phyloP scores from a whole-genome alignment of 2,113 vertebrate species.

The Leptobrachium ailaonicum region DNA sequence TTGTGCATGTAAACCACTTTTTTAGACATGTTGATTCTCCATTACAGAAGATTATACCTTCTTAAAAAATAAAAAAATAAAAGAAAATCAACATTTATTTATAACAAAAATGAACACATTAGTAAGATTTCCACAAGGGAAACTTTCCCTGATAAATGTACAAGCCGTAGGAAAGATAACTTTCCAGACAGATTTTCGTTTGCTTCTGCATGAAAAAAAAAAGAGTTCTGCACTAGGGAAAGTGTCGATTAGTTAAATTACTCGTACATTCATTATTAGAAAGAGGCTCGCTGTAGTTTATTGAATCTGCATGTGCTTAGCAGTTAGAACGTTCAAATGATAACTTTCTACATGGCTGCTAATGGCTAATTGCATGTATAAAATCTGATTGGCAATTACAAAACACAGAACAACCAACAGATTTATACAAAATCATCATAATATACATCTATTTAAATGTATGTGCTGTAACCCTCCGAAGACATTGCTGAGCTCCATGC shows the following conservation, averaged over 20 bases:
- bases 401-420: not conserved
- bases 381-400: conserved; percentile 25
- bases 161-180: conserved; percentile 17
- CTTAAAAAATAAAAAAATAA: conserved; percentile 18
- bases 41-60: conserved; percentile 11
- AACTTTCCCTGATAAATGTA: conserved; percentile 57
- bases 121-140: conserved; percentile 53
- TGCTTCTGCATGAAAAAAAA: conserved; percentile 48
- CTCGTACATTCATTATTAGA: conserved; percentile 54
- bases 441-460: not conserved
- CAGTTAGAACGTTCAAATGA: conserved; percentile 39
- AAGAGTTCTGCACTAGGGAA: conserved; percentile 47
- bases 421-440: conserved; percentile 11
- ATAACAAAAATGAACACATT: conserved; percentile 49
- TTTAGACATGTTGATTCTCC: conserved; percentile 49
- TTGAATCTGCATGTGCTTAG: conserved; percentile 50
- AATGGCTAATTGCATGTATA: conserved; percentile 49
- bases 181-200: conserved; percentile 55
- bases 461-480: not conserved
- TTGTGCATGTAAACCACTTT: conserved; percentile 56
- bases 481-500: too few species aligned
- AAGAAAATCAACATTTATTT: conserved; percentile 8
- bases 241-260: conserved; percentile 58
- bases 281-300: conserved; percentile 13
- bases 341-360: conserved; percentile 54